Percentiles rank a stretch among this genome's conserved stretches.
Conservation (phyloP, 2,113 vertebrate species). For the Macrotis lagotis region DNA sequence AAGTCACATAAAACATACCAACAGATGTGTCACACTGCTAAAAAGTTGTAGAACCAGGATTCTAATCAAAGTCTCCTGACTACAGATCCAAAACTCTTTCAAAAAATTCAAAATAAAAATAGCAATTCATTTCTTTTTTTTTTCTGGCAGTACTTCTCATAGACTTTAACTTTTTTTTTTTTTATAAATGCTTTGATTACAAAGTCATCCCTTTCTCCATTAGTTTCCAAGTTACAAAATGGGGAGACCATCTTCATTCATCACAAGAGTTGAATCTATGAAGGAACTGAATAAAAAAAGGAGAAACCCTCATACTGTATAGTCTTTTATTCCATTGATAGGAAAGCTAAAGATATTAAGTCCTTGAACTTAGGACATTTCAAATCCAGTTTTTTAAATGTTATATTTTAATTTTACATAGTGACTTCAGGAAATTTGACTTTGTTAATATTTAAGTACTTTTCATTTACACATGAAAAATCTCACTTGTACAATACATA, state of each 20-base stretch:
- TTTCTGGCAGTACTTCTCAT: not conserved
- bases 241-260: not conserved
- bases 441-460: not conserved
- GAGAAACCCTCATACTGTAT: not conserved
- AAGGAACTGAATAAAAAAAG: not conserved
- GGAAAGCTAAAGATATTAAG: not conserved
- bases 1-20: not conserved
- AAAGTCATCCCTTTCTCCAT: conserved; percentile 46
- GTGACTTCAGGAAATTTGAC: not conserved
- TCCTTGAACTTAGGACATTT: not conserved
- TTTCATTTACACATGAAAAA: not conserved
- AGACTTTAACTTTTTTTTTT: not conserved
- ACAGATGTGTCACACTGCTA: not conserved
- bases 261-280: not conserved
- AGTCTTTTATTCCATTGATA: not conserved
- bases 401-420: not conserved
- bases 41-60: not conserved
- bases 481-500: not conserved
- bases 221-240: conserved; percentile 20
- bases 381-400: not conserved
- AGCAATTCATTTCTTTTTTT: not conserved
- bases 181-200: not conserved
- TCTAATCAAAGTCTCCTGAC: not conserved
- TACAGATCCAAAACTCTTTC: not conserved
- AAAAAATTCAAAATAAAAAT: not conserved